Evolutionary conservation across 1,140 invertebrate genomes (phyloP).

Genomic region (Drosophila kurseongensis): DNA sequence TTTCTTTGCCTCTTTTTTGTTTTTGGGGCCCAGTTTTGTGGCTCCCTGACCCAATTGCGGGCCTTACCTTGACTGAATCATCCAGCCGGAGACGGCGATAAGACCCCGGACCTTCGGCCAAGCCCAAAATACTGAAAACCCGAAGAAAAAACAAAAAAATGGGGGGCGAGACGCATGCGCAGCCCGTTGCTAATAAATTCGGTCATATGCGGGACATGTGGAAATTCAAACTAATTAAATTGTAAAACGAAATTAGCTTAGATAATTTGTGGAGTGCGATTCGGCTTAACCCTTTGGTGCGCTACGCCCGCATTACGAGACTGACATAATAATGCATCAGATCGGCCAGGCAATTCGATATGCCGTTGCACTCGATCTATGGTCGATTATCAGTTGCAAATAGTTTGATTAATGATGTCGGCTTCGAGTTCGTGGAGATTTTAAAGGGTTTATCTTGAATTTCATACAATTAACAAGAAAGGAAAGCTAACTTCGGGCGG

Average conservation of each 20-base stretch:
- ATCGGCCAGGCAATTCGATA: slow-evolving; percentile 52
- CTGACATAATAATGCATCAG: slow-evolving; percentile 67
- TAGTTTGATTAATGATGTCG: slow-evolving; percentile 62
- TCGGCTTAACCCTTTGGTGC: slow-evolving; percentile 53
- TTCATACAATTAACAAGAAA: neutral
- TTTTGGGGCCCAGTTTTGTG: slow-evolving; percentile 21
- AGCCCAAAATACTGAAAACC: slow-evolving; percentile 14
- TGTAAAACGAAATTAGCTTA: slow-evolving; percentile 77
- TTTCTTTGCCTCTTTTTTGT: neutral
- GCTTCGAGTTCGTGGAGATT: neutral
- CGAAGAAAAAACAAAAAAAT: slow-evolving; percentile 8
- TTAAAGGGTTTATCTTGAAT: slow-evolving; percentile 1
- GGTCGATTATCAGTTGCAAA: slow-evolving; percentile 42
- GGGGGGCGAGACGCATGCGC: slow-evolving; percentile 54
- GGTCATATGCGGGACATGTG: slow-evolving; percentile 72
- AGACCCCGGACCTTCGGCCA: slow-evolving; percentile 31
- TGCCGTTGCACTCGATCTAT: slow-evolving; percentile 38
- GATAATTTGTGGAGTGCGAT: slow-evolving; percentile 33
- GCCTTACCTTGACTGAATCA: slow-evolving; percentile 51
- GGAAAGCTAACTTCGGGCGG: too few relatives aligned
- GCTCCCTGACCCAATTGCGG: slow-evolving; percentile 39
- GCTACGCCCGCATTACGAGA: slow-evolving; percentile 52
- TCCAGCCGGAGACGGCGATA: slow-evolving; percentile 28
- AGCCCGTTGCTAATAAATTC: slow-evolving; percentile 56
- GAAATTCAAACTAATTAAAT: slow-evolving; percentile 78